Base-by-base conservation (phyloP, 1,140 invertebrate species). In the Lucilia sericata region DNA sequence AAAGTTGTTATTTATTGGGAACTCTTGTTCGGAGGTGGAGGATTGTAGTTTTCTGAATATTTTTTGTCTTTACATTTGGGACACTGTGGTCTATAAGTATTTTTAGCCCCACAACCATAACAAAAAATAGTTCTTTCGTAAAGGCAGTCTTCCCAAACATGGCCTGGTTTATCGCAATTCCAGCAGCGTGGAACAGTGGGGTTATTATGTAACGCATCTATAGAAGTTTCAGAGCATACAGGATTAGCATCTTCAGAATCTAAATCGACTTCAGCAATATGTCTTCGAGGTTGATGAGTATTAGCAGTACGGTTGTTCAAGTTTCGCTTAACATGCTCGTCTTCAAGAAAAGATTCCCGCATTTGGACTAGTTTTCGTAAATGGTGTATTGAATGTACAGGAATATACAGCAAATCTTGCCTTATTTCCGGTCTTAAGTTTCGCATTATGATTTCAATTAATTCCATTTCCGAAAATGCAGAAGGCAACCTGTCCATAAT, bases 41-140 rank as follows among this genome's bases (percentile, higher is more conserved):
- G 51, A 60, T 60, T 60, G 51, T 60, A 60, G 51, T 60, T 60
- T 60, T 60, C 14, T 60, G 51, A 60, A 60, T 14, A 55, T 14
- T 60, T 55, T 60, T 0, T 60, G 2, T 60, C 51, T 82, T 30
- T 30, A 78, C 76, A 42, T 36, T 19, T 78, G 2, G 30, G n/a
- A 42, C 76, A 78, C 42, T 78, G 78, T 10, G 42, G 34, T 17
- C 42, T 47, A 17, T 47, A 78, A 49, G 36, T 42, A 78, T 78
- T 78, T 42, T 78, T 78, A 19, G 30, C 36, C 42, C 76, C 76
- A 55, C 78, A 81, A n/a, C 78, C 78, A 47, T 81, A 81, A 81
- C 78, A 81, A 81, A 81, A 81, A 19, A 81, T 55, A 12, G 78
- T 12, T 9, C 42, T 8, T 8, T 36, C 42, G 9, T 36, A n/a